Base-by-base conservation (phyloP, 64 coral and sea anemone species). In the Pachyseris speciosa region DNA sequence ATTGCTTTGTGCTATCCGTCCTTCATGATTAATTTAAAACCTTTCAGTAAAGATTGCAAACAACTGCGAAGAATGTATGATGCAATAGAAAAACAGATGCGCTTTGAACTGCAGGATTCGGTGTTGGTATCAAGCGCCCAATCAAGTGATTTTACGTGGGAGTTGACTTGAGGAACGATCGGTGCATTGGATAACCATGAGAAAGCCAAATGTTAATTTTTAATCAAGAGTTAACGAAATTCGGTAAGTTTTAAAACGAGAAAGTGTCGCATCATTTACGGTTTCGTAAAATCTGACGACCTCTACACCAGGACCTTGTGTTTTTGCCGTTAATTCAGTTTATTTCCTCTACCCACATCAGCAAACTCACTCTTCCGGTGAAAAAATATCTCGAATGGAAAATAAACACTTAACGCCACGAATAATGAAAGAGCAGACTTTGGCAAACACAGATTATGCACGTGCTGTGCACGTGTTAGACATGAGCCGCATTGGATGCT, bases 391-490 rank as follows among this genome's bases (percentile, higher is more conserved):
- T 43, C n/a, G 2, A 12, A 9, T 36, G 47, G 13, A 79, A 55
- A 57, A 79, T 79, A 9, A 25, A 60, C 3, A 22, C 32, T 7
- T 40, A 0, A 17, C 15, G 30, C 9, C 15, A 55, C 36, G 13
- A 39, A 38, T 36, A 39, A 40, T 19, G 22, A 39, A 19, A 2
- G 9, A 30, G 1, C 12, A 37, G 36, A 36, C 17, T 39, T 71
- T 20, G 33, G 34, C 2, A 32, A 15, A 16, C 44, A 1, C 9
- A 12, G n/a, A 12, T 11, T 39, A 60, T 40, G 5, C 77, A 81
- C 55, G 77, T 81, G 77, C 40, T 41, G 49, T 39, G 15, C 77
- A 81, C 77, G 52, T 81, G 77, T 36, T 58, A n/a, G 27, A 51
- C 73, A 58, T 37, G 32, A 1, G 9, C 16, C 19, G 70, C 70